phyloP scores from a whole-genome alignment of 2,797 vertebrate species.

The Phyllotis vaccarum region DNA sequence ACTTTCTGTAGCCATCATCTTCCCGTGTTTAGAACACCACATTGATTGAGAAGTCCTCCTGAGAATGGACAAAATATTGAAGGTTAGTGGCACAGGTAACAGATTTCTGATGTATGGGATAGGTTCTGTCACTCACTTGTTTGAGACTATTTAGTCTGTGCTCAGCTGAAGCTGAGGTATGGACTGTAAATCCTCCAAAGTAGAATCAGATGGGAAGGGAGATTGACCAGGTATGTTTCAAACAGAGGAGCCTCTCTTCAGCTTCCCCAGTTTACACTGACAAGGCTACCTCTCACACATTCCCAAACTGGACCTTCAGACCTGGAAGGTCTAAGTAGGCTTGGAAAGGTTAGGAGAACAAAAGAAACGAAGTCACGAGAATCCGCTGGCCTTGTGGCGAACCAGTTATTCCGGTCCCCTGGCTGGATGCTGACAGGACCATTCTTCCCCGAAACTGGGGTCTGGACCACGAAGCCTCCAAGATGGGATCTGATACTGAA shows the following conservation, averaged over 20 bases:
- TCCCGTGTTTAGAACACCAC: neutral
- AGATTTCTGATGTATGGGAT: neutral
- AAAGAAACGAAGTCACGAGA: neutral
- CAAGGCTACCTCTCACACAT: neutral
- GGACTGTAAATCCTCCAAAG: neutral
- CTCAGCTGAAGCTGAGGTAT: neutral
- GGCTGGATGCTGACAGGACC: neutral
- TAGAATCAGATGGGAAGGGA: neutral
- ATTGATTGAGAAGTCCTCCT: conserved; percentile 28
- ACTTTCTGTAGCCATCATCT: accelerated
- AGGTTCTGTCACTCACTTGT: neutral
- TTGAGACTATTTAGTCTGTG: neutral
- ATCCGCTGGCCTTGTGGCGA: neutral
- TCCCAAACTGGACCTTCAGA: neutral
- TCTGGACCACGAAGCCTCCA: neutral
- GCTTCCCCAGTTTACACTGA: neutral
- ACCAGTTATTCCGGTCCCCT: neutral
- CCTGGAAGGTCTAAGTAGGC: neutral
- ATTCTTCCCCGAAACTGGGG: neutral
- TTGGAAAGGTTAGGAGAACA: neutral
- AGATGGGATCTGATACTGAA: conserved; percentile 20
- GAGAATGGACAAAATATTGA: conserved; percentile 1
- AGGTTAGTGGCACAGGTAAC: neutral
- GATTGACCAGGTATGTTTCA: neutral
- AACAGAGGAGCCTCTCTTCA: conserved; percentile 58